Conservation (phyloP, 2,113 vertebrate species). For the Albula goreensis region DNA sequence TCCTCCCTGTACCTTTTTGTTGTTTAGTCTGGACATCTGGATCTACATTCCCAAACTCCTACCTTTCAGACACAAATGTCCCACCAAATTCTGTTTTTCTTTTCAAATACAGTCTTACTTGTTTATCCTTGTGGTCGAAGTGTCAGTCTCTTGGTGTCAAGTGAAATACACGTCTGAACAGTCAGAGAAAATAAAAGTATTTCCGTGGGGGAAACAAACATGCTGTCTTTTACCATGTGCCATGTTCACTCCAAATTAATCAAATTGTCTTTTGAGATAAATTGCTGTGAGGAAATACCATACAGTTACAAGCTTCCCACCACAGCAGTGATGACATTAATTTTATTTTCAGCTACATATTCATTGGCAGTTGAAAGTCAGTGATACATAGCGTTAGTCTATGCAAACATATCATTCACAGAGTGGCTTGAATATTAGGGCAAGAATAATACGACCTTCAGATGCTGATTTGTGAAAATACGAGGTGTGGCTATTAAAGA, state of each 20-base stretch:
- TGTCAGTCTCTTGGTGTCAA: too few relatives aligned
- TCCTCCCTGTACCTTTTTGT: not conserved
- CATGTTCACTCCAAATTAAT: too few relatives aligned
- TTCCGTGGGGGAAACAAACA: not conserved
- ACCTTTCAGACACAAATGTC: not conserved
- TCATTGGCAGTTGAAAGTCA: not conserved
- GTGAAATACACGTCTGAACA: not conserved
- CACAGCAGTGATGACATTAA: not conserved
- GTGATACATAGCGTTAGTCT: too few relatives aligned
- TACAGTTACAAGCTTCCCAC: not conserved
- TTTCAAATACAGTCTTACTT: too few relatives aligned
- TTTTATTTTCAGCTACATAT: not conserved
- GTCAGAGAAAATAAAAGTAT: not conserved
- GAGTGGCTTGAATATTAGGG: too few relatives aligned
- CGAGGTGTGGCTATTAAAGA: too few relatives aligned
- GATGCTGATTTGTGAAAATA: too few relatives aligned
- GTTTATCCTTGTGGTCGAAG: not conserved
- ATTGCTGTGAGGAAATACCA: not conserved
- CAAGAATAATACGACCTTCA: too few relatives aligned
- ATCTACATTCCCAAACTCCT: not conserved
- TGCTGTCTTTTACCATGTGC: too few relatives aligned
- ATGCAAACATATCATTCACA: not conserved
- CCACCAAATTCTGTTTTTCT: not conserved
- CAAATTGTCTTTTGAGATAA: too few relatives aligned
- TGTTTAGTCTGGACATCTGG: conserved; percentile 28